phyloP scores from a whole-genome alignment of 2,113 vertebrate genomes.

The Indicator indicator region DNA sequence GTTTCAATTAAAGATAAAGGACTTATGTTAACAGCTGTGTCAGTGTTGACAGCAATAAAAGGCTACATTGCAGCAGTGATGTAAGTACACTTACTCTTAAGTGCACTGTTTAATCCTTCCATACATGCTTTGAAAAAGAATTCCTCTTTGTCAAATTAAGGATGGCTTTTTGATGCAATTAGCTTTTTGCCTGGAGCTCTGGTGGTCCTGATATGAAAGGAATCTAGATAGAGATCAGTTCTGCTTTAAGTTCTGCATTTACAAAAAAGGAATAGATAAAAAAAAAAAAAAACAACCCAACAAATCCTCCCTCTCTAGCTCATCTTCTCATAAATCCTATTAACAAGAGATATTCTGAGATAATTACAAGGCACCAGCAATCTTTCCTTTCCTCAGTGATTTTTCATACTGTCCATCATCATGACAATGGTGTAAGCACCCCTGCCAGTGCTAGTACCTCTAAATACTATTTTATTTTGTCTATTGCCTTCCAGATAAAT shows the following conservation, averaged over 20 bases:
- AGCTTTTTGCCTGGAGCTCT: background rate
- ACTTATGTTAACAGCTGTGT: background rate
- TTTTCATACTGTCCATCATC: background rate
- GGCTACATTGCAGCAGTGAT: background rate
- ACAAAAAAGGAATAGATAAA: background rate
- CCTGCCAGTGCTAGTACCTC: background rate
- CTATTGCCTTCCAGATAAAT: background rate
- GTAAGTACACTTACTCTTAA: background rate
- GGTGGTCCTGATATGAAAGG: background rate
- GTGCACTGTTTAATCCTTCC: background rate
- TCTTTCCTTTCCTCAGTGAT: background rate
- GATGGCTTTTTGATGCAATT: background rate
- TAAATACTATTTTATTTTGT: background rate
- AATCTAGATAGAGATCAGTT: slow-evolving; percentile 1
- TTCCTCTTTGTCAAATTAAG: background rate
- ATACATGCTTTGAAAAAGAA: background rate
- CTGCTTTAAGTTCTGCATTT: background rate
- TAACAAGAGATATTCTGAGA: background rate
- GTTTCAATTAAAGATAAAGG: background rate
- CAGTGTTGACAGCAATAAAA: background rate
- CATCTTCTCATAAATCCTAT: slow-evolving; percentile 12
- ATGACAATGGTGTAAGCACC: background rate
- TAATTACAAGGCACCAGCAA: background rate
- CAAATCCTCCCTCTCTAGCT: slow-evolving; percentile 1
- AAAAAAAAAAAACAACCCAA: background rate